Conservation (phyloP, 2,113 vertebrate genomes). For the Nestor notabilis region DNA sequence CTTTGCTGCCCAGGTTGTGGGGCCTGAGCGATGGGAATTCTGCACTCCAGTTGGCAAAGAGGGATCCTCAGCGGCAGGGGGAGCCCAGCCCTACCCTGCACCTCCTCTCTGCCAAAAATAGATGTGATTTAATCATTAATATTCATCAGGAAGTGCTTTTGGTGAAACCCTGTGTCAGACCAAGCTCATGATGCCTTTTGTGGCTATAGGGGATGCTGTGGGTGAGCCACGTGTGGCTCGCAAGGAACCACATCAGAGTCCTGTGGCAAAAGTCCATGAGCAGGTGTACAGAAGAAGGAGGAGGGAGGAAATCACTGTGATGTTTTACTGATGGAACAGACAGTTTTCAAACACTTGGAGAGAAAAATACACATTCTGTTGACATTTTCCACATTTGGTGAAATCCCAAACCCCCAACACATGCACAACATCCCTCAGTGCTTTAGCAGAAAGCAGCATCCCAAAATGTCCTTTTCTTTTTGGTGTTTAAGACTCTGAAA, state of each 20-base stretch:
- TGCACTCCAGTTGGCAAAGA: neutral
- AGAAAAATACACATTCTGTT: neutral
- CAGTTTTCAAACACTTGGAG: neutral
- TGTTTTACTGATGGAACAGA: neutral
- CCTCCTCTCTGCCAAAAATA: neutral
- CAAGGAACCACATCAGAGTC: accelerated
- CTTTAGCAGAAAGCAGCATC: neutral
- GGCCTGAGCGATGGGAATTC: neutral
- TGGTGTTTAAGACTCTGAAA: neutral
- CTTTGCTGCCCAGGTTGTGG: neutral
- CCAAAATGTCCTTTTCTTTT: neutral
- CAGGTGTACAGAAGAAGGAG: neutral
- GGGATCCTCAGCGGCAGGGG: neutral
- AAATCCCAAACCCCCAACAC: neutral
- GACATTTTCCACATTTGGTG: neutral
- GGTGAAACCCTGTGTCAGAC: neutral
- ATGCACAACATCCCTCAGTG: accelerated
- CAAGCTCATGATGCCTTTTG: accelerated
- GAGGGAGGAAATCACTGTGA: neutral
- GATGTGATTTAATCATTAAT: neutral
- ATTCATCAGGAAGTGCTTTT: neutral
- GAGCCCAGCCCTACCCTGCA: neutral
- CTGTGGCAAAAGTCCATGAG: accelerated
- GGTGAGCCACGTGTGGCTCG: neutral
- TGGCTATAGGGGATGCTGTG: neutral